Evolutionary conservation across 2,797 vertebrate genomes (phyloP), one percentile per base, ranked within the genome.

Genomic region (Melanogrammus aeglefinus): DNA sequence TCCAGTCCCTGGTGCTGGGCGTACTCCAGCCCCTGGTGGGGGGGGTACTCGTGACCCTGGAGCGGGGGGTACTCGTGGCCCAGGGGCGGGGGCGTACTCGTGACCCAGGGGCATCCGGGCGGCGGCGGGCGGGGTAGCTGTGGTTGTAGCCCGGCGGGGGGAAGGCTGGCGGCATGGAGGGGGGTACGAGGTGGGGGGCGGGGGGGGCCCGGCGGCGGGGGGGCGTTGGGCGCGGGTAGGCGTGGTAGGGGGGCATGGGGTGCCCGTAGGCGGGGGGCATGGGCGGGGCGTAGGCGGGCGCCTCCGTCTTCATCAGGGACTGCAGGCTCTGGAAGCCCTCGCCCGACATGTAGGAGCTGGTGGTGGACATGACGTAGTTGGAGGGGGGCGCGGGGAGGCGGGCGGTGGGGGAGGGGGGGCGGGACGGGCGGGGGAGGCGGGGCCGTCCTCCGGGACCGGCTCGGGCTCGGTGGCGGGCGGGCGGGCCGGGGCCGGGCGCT

Each of bases 231-330:
- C 76, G 78, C 41, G 96, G 91, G 91, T 97, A 90, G 88, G 94
- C 85, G 81, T 97, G 96, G 79, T 97, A 98, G 0, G 94, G 95
- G 0, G 95, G 95, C 38, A 98, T 92, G 0, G 95, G 96, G 0
- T 96, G 96, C 3, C 95, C 96, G 0, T 98, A 97, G 74, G 91
- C 92, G 0, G 96, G 97, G 0, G 96, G 97, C 85, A 98, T 91
- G 79, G 94, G 92, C 4, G 66, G 66, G 24, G 95, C 94, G 0
- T 99, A 98, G 36, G 97, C 88, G 44, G 97, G 97, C 18, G 90
- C 96, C 83, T 98, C 97, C 0, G 97, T 97, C 92, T 98, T 99
- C 97, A 99, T 99, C 95, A 99, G 94, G 3, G 97, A 99, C 93
- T 99, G 97, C 63, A 99, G 94, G 85, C 93, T 99, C 86, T 99